Base-by-base conservation (phyloP, 1,140 invertebrate genomes). In the Metaphire vulgaris region DNA sequence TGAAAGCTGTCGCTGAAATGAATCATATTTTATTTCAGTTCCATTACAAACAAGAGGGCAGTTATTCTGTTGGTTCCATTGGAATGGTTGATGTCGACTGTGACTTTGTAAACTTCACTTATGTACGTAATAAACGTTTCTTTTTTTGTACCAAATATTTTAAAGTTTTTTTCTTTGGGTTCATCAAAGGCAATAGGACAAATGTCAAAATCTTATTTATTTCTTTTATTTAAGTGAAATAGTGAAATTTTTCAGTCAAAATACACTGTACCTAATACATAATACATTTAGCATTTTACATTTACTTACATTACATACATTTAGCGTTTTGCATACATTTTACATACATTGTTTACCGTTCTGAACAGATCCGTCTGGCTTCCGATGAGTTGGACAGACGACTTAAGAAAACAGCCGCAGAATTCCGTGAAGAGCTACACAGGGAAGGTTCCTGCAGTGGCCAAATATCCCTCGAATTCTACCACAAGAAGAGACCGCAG, bases 41-140 rank as follows among this genome's bases (percentile, higher is more conserved):
- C 87, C 91, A 92, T 72, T 97, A 97, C 86, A 93, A 93, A 86
- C 91, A 92, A 83, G 95, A 97, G 86, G 92, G 92, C 79, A 93
- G 91, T 85, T 99, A 97, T 85, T 94, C 94, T 14, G 93, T 98
- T 74, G 95, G 96, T 33, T 96, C 94, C 0, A 90, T 98, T 31
- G 95, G 95, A 69, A 95, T 95, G 82, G 92, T 93, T 79, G 96
- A 98, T 87, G 93, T 97, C 14, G 93, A 97, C 83, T 98, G 96
- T 88, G 93, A 98, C 87, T 97, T 96, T 84, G 93, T 99, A 79
- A 95, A 98, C 87, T 93, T 97, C 81, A 97, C 95, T 33, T 98
- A 98, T 86, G 95, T 90, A 86, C 89, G 89, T 86, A 76, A 29
- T 69, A 12, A 69, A 69, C n/a, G 2, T 71, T 21, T 0, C n/a